Base-by-base conservation (phyloP, 2,888 invertebrate genomes). In the Cheilosia soror region DNA sequence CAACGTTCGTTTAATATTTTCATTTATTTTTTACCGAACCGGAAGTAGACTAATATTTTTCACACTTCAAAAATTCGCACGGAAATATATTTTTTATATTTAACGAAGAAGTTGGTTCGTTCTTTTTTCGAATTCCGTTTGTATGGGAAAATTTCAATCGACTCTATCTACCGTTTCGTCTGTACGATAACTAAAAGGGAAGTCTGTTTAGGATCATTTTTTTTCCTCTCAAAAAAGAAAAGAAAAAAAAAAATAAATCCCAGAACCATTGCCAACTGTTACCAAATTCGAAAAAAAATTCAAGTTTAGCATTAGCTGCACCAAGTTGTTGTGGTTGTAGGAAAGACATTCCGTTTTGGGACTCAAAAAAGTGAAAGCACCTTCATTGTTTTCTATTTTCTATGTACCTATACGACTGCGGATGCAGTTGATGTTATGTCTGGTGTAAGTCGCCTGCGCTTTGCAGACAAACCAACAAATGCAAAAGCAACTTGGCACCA, bases 201-300 rank as follows among this genome's bases (percentile, higher is more conserved):
- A 71, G 65, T 85, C 76, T 49, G 27, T 27, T 58, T 40, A 55
- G 75, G 49, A 65, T 51, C 15, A 20, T 77, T 71, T 60, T 66
- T 66, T 60, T 47, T 37, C 4, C 53, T 71, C 47, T 47, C 51
- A 25, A 69, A 76, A 37, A 60, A 71, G 71, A 58, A 63, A 75
- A n/a, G n/a, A 20, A 20, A 20, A 2, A 25, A 69, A 76, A 37
- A 60, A 71, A 76, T 58, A 63, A 75, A 63, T 71, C 69, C 75
- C 79, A 79, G 51, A 79, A 75, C 62, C 80, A 80, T 75, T 85
- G 85, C 85, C 85, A 85, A 85, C 75, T 80, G 85, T 85, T 85
- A 85, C 80, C 79, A 80, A 79, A 84, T 84, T 78, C 60, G n/a
- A n/a, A 20, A 20, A 37, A 37, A 60, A 69, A 79, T 71, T 85